Base-by-base conservation (phyloP, 2,888 invertebrate species). In the Drosophila mettleri region DNA sequence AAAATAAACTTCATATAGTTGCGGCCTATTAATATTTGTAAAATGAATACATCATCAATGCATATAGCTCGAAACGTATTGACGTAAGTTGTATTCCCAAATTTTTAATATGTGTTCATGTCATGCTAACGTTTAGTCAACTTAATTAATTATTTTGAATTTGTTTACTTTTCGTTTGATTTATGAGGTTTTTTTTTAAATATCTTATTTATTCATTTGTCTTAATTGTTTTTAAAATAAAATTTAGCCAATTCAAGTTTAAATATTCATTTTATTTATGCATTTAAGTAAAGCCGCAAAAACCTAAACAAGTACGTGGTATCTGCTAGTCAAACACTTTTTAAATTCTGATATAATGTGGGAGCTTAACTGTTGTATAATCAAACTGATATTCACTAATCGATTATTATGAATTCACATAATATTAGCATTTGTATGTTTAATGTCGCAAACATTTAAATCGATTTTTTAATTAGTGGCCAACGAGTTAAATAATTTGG, bases 401-500 rank as follows among this genome's bases (percentile, higher is more conserved):
- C 38, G 10, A 48, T 8, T 43, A 57, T 74, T 68, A 68, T 51
- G 45, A 49, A 74, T 62, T 68, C 52, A 59, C 29, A 68, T 45
- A 59, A 53, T 36, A 36, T 48, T 59, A 38, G 16, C 18, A 55
- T 48, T 48, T 41, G 31, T 48, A 10, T 41, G 27, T 41, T 45
- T 41, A 68, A 43, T 55, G 58, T 27, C 51, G 16, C 18, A 49
- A 63, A 69, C 69, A 69, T 69, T 63, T 79, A 58, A 69, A 60
- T 49, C 48, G 64, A 49, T 74, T 69, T 49, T 24, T 45, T 48
- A 78, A 77, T 54, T 55, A 45, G 52, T 22, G 7, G 31, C 14
- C 29, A 20, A 48, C 36, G 34, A 24, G 43, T 20, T 54, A 49
- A 27, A 22, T 14, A 24, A 60, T 36, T 57, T 24, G 27, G n/a